A percentile compares a stretch with the other conserved stretches of the same genome.
phyloP scores from a whole-genome alignment of 30 jellyfish, hydroid and myxozoan species.

The Aurelia sp. region DNA sequence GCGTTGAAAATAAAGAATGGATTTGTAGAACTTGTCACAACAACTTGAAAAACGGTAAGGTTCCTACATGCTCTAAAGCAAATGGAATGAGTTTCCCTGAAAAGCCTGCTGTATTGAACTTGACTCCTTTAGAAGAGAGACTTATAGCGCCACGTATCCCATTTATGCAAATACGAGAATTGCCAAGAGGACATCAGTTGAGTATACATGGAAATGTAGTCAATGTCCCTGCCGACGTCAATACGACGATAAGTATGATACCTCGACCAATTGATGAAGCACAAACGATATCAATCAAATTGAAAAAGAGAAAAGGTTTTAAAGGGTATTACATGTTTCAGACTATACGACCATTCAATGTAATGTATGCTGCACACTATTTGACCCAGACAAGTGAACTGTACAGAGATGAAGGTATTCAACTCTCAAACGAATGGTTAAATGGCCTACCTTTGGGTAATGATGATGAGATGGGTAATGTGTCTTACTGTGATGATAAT shows the following conservation, averaged over 20 bases:
- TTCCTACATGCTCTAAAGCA: conserved; percentile 11
- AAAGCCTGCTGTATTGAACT: conserved; percentile 4
- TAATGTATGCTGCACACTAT: conserved; percentile 33
- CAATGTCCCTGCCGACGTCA: conserved; percentile 68
- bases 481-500: neutral
- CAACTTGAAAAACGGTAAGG: too few relatives aligned
- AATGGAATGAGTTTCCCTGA: conserved; percentile 27
- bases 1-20: conserved; percentile 8
- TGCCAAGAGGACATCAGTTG: conserved; percentile 57
- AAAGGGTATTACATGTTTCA: conserved; percentile 5
- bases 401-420: conserved; percentile 22
- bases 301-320: neutral
- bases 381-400: conserved; percentile 16
- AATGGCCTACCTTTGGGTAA: neutral
- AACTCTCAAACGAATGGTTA: neutral
- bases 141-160: conserved; percentile 47
- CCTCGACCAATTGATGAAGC: conserved; percentile 36
- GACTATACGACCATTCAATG: conserved; percentile 16
- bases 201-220: conserved; percentile 59
- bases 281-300: conserved; percentile 29
- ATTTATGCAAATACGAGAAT: conserved; percentile 49
- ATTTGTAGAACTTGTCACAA: too few relatives aligned
- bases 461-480: too few relatives aligned
- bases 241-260: neutral
- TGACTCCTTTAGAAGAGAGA: conserved; percentile 44